phyloP scores from a whole-genome alignment of 2,113 vertebrate species.

The Sphaerodactylus townsendi region DNA sequence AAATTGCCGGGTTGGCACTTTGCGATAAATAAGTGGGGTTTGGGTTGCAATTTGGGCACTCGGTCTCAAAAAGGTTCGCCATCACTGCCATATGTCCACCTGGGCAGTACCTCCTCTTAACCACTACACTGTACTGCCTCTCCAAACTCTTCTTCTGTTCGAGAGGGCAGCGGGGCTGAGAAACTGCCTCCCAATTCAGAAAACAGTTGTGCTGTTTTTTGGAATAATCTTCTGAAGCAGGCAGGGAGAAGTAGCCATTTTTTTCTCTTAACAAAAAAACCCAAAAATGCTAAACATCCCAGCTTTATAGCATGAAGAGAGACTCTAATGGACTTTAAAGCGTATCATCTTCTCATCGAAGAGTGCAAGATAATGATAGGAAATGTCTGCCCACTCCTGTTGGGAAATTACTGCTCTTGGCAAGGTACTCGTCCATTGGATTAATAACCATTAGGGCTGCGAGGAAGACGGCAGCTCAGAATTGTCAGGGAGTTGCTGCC shows the following conservation, averaged over 20 bases:
- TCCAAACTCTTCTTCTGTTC: no score
- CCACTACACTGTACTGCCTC: no score
- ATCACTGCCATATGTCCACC: no score
- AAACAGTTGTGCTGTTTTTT: background rate
- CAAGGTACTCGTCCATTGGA: background rate
- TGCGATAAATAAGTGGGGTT: no score
- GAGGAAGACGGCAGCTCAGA: background rate
- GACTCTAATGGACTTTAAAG: background rate
- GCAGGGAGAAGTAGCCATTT: no score
- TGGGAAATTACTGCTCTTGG: background rate
- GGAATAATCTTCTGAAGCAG: background rate
- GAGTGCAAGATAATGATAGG: background rate
- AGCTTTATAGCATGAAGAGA: fast-evolving
- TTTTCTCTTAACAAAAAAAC: background rate
- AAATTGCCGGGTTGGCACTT: no score
- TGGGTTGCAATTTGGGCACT: no score
- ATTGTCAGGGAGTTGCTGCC: background rate
- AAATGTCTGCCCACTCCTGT: fast-evolving
- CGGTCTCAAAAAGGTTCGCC: no score
- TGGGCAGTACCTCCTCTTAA: no score
- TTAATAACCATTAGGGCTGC: background rate
- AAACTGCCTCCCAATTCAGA: background rate
- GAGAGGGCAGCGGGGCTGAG: background rate
- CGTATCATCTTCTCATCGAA: background rate
- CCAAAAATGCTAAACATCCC: background rate